phyloP scores from a whole-genome alignment of 2,113 vertebrate species.

The Benitochromis conjunctus region DNA sequence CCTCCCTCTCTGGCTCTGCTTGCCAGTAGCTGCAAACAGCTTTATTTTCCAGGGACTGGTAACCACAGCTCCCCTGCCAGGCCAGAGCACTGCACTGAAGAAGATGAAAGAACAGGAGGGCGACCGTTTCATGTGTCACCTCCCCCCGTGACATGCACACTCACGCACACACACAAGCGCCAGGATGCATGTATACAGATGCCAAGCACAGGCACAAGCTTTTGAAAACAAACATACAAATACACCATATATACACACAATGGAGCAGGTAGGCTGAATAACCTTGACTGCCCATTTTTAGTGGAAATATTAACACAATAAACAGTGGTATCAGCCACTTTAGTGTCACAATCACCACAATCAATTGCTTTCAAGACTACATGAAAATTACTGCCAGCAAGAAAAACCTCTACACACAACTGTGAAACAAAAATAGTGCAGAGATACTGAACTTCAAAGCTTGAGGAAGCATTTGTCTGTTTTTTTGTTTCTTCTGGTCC shows the following conservation, averaged over 20 bases:
- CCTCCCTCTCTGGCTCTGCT: background rate
- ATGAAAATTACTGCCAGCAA: slow-evolving; percentile 15
- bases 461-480: background rate
- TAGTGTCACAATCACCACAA: background rate
- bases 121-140: slow-evolving; percentile 68
- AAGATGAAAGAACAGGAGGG: slow-evolving; percentile 74
- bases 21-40: slow-evolving; percentile 22
- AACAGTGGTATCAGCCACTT: background rate
- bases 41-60: slow-evolving; percentile 47
- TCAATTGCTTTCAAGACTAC: slow-evolving; percentile 18
- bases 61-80: slow-evolving; percentile 53
- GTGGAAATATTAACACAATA: background rate
- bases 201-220: background rate
- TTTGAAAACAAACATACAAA: background rate
- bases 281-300: background rate
- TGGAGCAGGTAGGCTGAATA: background rate
- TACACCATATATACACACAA: background rate
- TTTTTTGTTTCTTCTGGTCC: slow-evolving; percentile 38
- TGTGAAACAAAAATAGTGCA: background rate
- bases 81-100: slow-evolving; percentile 54
- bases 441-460: slow-evolving; percentile 64
- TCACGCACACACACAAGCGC: background rate
- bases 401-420: background rate
- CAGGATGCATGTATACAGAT: background rate
- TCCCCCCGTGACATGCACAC: background rate